phyloP scores from a whole-genome alignment of 2,888 invertebrate species.

The Hydriomena furcata region DNA sequence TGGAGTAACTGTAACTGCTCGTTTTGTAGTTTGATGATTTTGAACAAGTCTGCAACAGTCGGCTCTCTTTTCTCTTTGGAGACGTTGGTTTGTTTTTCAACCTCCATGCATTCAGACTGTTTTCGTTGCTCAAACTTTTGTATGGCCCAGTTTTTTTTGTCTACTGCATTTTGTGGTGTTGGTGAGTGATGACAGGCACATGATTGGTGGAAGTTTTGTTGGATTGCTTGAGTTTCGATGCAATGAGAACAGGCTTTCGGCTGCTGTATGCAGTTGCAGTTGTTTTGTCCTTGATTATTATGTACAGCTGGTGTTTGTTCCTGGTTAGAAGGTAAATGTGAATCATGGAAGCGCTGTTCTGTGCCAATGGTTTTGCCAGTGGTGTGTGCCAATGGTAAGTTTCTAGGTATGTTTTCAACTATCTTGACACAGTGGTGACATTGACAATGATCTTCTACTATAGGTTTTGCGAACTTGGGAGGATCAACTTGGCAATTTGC shows the following conservation, averaged over 20 bases:
- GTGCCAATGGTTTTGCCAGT: no score
- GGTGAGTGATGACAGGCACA: slow-evolving; percentile 37
- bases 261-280: slow-evolving; percentile 31
- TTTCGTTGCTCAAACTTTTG: slow-evolving; percentile 64
- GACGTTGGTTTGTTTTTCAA: slow-evolving; percentile 58
- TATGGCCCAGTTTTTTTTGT: slow-evolving; percentile 66
- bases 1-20: slow-evolving; percentile 86
- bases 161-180: slow-evolving; percentile 53
- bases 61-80: slow-evolving; percentile 75
- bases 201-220: slow-evolving; percentile 28
- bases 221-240: slow-evolving; percentile 21
- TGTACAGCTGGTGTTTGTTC: not conserved
- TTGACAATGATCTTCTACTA: slow-evolving; percentile 43
- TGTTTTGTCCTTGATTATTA: not conserved
- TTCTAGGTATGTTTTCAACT: slow-evolving; percentile 27
- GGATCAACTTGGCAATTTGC: slow-evolving; percentile 2
- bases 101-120: slow-evolving; percentile 48
- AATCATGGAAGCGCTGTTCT: slow-evolving; percentile 11
- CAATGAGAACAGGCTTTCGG: slow-evolving; percentile 39
- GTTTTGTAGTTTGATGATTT: slow-evolving; percentile 87
- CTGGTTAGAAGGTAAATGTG: not conserved
- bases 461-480: slow-evolving; percentile 2
- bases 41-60: slow-evolving; percentile 83
- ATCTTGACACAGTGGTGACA: slow-evolving; percentile 60
- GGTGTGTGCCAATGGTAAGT: slow-evolving; percentile 3